These are phyloP conservation scores for Elachura formosa DNA, from an alignment of 2,113 vertebrate genomes.

Conservation along the genomic window DNA sequence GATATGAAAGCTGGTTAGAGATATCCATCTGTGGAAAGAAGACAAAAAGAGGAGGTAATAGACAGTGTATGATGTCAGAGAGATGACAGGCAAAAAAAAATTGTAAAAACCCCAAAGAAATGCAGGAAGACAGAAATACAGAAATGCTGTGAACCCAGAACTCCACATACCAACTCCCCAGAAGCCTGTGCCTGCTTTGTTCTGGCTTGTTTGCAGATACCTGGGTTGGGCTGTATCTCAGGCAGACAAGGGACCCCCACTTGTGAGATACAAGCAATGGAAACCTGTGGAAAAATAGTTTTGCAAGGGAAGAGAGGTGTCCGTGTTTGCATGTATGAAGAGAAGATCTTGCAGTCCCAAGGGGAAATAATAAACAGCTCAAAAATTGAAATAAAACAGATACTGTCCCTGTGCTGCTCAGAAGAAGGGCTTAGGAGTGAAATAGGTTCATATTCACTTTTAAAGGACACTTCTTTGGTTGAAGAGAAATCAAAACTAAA, in stretches of 20 bases:
- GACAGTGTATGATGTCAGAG: neutral
- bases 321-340: neutral
- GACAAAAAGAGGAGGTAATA: neutral
- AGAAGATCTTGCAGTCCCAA: neutral
- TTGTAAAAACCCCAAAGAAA: neutral
- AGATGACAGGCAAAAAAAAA: neutral
- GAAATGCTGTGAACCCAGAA: neutral
- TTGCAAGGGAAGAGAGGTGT: neutral
- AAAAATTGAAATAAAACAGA: neutral
- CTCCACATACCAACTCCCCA: neutral
- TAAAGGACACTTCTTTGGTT: neutral
- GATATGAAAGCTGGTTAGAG: neutral
- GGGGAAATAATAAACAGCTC: neutral
- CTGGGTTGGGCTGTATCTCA: accelerated
- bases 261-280: neutral
- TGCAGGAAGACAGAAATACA: neutral
- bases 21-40: neutral
- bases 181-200: neutral
- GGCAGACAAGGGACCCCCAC: neutral
- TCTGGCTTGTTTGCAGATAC: neutral
- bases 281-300: neutral
- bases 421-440: neutral
- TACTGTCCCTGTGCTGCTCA: neutral
- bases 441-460: neutral
- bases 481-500: neutral